A percentile compares a stretch with the other conserved stretches of the same genome.
These are phyloP conservation scores for Lepilemur septentrionalis DNA, from an alignment of 2,797 vertebrate species.

Conservation along the genomic window DNA sequence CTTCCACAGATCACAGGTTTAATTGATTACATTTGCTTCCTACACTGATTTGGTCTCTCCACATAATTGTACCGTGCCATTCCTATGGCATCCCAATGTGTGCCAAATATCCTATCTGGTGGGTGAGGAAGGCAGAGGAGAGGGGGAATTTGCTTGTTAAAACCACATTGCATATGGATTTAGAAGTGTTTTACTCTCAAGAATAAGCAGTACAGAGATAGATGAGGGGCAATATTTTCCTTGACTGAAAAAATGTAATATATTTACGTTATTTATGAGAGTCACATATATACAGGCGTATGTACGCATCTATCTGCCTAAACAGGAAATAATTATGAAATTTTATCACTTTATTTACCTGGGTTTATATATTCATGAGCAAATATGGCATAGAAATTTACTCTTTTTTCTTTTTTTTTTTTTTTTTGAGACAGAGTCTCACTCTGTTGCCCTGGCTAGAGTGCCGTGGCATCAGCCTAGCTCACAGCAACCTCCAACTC, in stretches of 20 bases:
- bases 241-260: neutral
- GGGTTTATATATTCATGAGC: neutral
- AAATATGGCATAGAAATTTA: neutral
- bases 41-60: neutral
- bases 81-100: neutral
- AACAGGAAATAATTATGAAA: neutral
- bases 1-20: neutral
- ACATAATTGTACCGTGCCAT: neutral
- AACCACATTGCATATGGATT: neutral
- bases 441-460: no score
- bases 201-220: neutral
- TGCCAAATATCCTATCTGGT: neutral
- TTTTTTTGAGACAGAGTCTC: no score
- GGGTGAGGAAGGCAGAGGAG: neutral
- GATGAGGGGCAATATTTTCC: neutral
- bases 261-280: neutral
- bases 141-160: neutral
- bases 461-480: no score
- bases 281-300: neutral
- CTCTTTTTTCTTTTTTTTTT: no score
- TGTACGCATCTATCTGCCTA: neutral
- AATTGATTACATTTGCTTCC: neutral
- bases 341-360: neutral
- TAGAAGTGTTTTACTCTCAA: neutral
- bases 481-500: no score